Base-by-base conservation (phyloP, 2,113 vertebrate genomes). In the Gasterosteus aculeatus region DNA sequence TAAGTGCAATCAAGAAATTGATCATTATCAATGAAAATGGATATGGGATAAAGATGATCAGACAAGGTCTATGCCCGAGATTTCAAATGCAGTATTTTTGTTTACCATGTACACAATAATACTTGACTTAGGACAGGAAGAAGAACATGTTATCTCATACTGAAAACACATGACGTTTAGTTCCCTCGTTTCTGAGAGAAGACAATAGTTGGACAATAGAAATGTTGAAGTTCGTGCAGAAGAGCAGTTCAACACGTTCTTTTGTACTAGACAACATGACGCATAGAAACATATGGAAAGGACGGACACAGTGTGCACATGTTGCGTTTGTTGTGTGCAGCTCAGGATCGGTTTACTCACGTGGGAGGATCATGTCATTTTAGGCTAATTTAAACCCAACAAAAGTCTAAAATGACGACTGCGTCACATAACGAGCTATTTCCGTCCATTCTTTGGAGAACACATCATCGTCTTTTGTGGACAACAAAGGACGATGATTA, bases 241-340 rank as follows among this genome's bases (percentile, higher is more conserved):
- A 15, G 44, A 46, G 44, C 42, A 44, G 51, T 53, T 53, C 22
- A n/a, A 3, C 16, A 31, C 16, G 26, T 38, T 10, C 1, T 31
- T 54, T 31, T 31, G 5, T 56, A 26, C 19, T 51, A 19, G 1
- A 2, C 7, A 14, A n/a, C 42, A 15, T 14, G 19, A 33, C 9
- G 10, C 10, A 2, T 38, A 2, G 10, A 49, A 12, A n/a, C 2
- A 11, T 1, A 65, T 12, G 12, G 54, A 39, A 69, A 44, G 18
- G 26, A 31, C 41, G 54, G 26, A 18, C 68, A 42, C 22, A 10
- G 8, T 14, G 10, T 38, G 39, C 14, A 19, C 4, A 18, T 1
- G 46, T 22, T 75, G 51, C 70, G 81, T 82, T 84, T 39, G 75
- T 73, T n/a, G 72, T 70, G 49, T 80, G 77, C 35, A 77, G 60